Percentiles rank a stretch among this genome's conserved stretches.
phyloP scores from a whole-genome alignment of 2,888 invertebrate genomes.

The Leptopterna dolabrata region DNA sequence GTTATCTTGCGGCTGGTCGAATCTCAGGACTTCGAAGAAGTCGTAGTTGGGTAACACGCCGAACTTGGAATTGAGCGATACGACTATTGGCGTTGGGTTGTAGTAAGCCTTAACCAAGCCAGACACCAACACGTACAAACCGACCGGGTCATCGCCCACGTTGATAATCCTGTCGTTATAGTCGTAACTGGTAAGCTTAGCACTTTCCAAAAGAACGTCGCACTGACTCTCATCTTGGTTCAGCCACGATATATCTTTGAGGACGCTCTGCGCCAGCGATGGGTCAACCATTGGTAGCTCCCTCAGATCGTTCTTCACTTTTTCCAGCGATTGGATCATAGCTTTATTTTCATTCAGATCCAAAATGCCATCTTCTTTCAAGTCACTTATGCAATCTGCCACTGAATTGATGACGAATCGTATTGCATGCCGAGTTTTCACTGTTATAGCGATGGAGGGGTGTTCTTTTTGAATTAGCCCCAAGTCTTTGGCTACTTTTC shows the following conservation, averaged over 20 bases:
- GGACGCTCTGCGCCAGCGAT: slow-evolving; percentile 30
- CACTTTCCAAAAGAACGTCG: background rate
- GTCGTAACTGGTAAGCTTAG: slow-evolving; percentile 26
- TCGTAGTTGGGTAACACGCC: slow-evolving; percentile 40
- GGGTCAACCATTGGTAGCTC: slow-evolving; percentile 42
- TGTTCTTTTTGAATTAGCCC: slow-evolving; percentile 36
- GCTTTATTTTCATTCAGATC: slow-evolving; percentile 44
- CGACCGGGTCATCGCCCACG: slow-evolving; percentile 38
- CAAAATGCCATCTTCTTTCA: slow-evolving; percentile 49
- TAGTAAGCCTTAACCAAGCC: slow-evolving; percentile 36
- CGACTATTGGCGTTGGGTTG: slow-evolving; percentile 12
- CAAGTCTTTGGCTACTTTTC: slow-evolving; percentile 35
- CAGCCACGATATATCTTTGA: slow-evolving; percentile 18
- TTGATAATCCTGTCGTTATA: slow-evolving; percentile 40
- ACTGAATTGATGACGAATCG: slow-evolving; percentile 32
- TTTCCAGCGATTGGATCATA: slow-evolving; percentile 29
- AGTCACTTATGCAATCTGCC: slow-evolving; percentile 31
- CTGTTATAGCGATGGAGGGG: slow-evolving; percentile 36
- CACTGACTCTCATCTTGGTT: background rate
- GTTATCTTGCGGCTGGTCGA: slow-evolving; percentile 35
- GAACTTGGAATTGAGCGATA: slow-evolving; percentile 17
- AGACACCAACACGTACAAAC: slow-evolving; percentile 26
- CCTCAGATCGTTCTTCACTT: background rate
- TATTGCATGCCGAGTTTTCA: slow-evolving; percentile 40
- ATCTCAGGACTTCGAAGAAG: slow-evolving; percentile 22